Conservation (phyloP, 1,140 invertebrate species). For the Neocloeon triangulifer region DNA sequence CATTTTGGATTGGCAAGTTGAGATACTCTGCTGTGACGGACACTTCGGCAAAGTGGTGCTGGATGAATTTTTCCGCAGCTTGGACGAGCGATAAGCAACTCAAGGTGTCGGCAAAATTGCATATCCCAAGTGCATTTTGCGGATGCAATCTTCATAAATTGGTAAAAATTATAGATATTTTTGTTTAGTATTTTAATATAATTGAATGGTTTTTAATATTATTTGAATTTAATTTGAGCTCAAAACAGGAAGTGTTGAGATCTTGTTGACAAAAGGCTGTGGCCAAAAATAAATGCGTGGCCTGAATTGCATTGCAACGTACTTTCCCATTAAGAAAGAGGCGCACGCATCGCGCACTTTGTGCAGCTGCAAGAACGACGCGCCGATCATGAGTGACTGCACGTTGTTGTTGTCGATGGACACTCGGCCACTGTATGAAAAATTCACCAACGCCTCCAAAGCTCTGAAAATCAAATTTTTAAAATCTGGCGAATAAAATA, state of each 20-base stretch:
- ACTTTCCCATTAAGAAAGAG: constrained; percentile 50
- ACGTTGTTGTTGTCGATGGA: constrained; percentile 60
- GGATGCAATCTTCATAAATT: constrained; percentile 42
- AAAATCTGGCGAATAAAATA: constrained; percentile 8
- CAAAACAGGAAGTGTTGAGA: background rate
- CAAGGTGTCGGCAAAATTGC: constrained; percentile 62
- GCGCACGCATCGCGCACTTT: constrained; percentile 68
- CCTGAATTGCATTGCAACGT: constrained; percentile 8
- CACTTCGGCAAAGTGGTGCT: constrained; percentile 63
- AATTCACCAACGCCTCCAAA: constrained; percentile 63
- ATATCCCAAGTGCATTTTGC: constrained; percentile 63
- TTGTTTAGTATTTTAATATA: too few species aligned
- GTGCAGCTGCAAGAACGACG: constrained; percentile 62
- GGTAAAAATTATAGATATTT: too few species aligned
- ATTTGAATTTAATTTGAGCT: too few species aligned
- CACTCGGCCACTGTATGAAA: constrained; percentile 65
- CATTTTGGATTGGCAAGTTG: constrained; percentile 31
- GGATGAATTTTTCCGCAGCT: constrained; percentile 59
- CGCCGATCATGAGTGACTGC: constrained; percentile 66
- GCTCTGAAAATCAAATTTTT: too few species aligned
- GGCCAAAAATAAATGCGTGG: too few species aligned
- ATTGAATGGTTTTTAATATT: too few species aligned
- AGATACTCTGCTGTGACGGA: constrained; percentile 58
- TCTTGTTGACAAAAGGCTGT: background rate
- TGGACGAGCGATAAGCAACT: constrained; percentile 46